Base-by-base conservation (phyloP, 2,888 invertebrate species). In the Coremacera marginata region DNA sequence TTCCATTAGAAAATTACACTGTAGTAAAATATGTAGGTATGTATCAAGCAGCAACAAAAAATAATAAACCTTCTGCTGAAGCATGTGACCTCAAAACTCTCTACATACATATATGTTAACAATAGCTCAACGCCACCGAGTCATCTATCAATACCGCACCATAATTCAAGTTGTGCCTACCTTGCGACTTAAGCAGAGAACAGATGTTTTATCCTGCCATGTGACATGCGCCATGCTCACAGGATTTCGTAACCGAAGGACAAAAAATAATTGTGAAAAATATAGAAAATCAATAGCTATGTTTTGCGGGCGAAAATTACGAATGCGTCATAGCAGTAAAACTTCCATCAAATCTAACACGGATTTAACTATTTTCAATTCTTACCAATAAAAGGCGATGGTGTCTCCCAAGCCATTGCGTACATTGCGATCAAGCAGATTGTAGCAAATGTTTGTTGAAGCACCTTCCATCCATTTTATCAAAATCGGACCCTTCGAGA, bases 381-480 rank as follows among this genome's bases (percentile, higher is more conserved):
- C 95, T 94, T 90, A 98, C 98, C 98, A 99, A 89, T 96, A 97
- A 90, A 94, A 98, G 25, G 98, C 98, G 80, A 98, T 92, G 88
- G 94, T 96, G 84, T 98, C 96, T 37, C 97, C 98, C 80, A 94
- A 90, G 19, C 98, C 98, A 83, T 94, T 95, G 85, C 95, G 93
- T 75, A 99, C 94, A 89, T 97, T 96, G 80, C 96, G 93, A 90
- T 99, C 99, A 83, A 99, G 91, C 72, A 96, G 92, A 91, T 99
- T 99, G 90, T 97, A 99, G 88, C 96, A 96, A 81, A 99, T 93
- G 89, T 99, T 99, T 57, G 98, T 99, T 52, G 94, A 93, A 5
- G 96, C 96, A 11, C 97, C 98, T 85, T 96, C 95, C 94, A 99
- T 94, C 96, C 98, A 99, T 89, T 96, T 96, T 65, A 97, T 94